A percentile compares a stretch with the other conserved stretches of the same genome.
Evolutionary conservation across 2,888 invertebrate genomes (phyloP).

Genomic region (Agrotis clavis): DNA sequence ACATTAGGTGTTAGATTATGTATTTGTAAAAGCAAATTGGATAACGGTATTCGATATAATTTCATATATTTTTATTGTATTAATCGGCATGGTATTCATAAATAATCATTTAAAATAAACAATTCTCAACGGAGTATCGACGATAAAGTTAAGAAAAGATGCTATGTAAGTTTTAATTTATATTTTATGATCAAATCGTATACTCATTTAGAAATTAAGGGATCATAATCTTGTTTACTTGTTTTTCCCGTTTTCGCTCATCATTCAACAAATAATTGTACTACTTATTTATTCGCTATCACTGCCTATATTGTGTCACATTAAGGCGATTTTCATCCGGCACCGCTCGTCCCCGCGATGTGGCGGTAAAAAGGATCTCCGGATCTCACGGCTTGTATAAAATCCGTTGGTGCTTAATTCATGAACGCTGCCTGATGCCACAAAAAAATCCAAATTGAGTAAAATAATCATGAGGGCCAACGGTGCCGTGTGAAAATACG

Average conservation of each 20-base stretch:
- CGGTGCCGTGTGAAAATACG: no score
- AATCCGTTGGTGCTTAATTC: no score
- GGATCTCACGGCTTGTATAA: no score
- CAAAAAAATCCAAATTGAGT: no score
- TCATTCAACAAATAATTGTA: slow-evolving; percentile 46
- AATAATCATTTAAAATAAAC: slow-evolving; percentile 47
- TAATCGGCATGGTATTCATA: slow-evolving; percentile 68
- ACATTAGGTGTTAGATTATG: slow-evolving; percentile 16
- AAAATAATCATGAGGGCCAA: no score
- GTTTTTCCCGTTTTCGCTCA: slow-evolving; percentile 21
- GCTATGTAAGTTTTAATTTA: slow-evolving; percentile 68
- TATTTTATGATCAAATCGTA: slow-evolving; percentile 85
- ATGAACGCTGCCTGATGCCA: no score
- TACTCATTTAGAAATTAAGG: slow-evolving; percentile 83
- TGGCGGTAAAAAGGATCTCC: no score
- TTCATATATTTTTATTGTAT: slow-evolving; percentile 61
- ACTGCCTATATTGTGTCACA: slow-evolving; percentile 57
- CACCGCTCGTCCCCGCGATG: no score
- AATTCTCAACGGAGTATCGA: slow-evolving; percentile 66
- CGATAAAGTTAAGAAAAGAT: slow-evolving; percentile 63
- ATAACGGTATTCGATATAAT: slow-evolving; percentile 72
- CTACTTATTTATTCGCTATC: slow-evolving; percentile 59
- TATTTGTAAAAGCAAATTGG: slow-evolving; percentile 52
- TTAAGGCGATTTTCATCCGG: not conserved
- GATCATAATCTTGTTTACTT: slow-evolving; percentile 55